Base-by-base conservation (phyloP, 1,140 invertebrate species). In the Tetranychus urticae region DNA sequence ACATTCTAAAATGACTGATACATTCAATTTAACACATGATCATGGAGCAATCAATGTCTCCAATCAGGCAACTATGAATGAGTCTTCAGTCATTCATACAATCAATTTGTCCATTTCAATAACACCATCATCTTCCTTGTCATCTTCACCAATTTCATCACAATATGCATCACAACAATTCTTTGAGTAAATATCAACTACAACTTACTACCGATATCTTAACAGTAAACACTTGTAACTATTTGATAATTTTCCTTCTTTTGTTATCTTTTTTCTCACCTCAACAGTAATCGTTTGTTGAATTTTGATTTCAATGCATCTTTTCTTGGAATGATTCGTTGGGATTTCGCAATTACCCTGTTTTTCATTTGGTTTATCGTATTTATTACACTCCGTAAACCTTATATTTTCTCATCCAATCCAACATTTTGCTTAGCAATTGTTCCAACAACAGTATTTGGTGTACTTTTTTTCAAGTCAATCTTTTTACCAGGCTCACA, bases 391-490 rank as follows among this genome's bases (percentile, higher is more conserved):
- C 73, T 90, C 31, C 56, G 54, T 45, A 61, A 36, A 58, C 52
- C 31, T 47, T 58, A 31, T 48, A 3, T 6, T 33, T 63, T 34
- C 42, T 65, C 33, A 62, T 61, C 42, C 7, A 58, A 50, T 50
- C 52, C 47, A 46, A 68, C 34, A 55, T 58, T 42, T 37, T 52
- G 33, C 63, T 65, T 63, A 37, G 59, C 39, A 39, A 59, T 57
- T 46, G 56, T 96, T 70, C 91, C 91, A 2, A 94, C 94, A 74
- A 73, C 89, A 50, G 89, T 96, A 58, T 78, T 94, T 48, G 88
- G 88, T 3, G 90, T 94, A 68, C 93, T 96, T 75, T 89, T 96
- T 74, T 80, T 92, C 60, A 78, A 88, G 58, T 89, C 88, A 3
- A 81, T 93, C 34, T 91, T 88, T 2, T 74, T 96, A 60, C 81